Evolutionary conservation across 2,888 invertebrate genomes (phyloP), one percentile per base, ranked within the genome.

Genomic region (Pogonocherus hispidulus): DNA sequence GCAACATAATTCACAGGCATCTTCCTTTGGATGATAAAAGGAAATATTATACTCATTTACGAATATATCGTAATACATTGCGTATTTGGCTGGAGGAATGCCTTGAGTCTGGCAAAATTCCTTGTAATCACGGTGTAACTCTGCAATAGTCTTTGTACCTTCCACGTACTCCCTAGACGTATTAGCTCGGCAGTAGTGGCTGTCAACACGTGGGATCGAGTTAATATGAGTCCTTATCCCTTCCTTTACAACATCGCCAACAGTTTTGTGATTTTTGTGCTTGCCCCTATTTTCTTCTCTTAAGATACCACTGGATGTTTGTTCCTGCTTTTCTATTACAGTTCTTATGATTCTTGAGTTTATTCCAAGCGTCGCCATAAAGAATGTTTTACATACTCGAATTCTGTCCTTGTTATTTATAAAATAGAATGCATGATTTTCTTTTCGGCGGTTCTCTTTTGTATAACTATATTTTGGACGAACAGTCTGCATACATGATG

Each of bases 331-430:
- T 35, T 56, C 16, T 16, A 56, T 35, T 3, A 56, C 56, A 37
- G 56, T 56, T 16, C 56, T 56, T n/a, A 56, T 35, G 18, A 32
- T 32, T n/a, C 18, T 3, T 8, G 3, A 1, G 4, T 1, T 56
- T 32, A 56, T 18, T 14, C 16, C 41, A n/a, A 57, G 22, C n/a
- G 57, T 57, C 23, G 57, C 41, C 6, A 44, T 57, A 20, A 57
- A 57, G 5, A 57, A 41, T 9, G 22, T 41, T 41, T 57, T 57
- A n/a, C 56, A 57, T 20, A 57, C 57, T 57, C n/a, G n/a, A n/a
- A n/a, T n/a, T n/a, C n/a, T 57, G 11, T 41, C 19, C 14, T 41
- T 37, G 22, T 57, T 20, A 11, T 22, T 11, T 41, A n/a, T 3
- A 57, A 57, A 57, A 41, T 44, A 37, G 14, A 57, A 57, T 11